A percentile compares a stretch with the other conserved stretches of the same genome.
Conservation (phyloP, 2,888 invertebrate genomes). For the Chaetogeoica ovagalla region DNA sequence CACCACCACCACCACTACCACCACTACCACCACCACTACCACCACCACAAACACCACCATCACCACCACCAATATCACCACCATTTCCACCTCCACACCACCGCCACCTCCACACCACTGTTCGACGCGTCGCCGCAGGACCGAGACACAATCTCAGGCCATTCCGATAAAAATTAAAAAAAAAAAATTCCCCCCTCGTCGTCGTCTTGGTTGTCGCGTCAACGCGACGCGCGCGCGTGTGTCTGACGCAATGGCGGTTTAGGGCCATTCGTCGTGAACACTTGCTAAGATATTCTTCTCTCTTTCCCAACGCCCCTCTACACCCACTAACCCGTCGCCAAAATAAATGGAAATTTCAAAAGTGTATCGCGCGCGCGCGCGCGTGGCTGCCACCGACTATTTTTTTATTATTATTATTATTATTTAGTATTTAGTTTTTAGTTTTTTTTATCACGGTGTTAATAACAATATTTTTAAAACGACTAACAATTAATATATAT, state of each 20-base stretch:
- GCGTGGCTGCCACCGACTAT: slow-evolving; percentile 13
- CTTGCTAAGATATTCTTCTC: too few species aligned
- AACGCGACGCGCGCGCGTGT: too few species aligned
- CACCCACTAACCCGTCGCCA: neutral
- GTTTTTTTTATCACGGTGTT: too few species aligned
- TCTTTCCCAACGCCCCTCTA: neutral
- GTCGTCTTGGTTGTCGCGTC: too few species aligned
- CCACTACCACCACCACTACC: neutral
- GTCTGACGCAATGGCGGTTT: too few species aligned
- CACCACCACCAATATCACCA: neutral
- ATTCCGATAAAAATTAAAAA: slow-evolving; percentile 3
- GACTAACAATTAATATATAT: too few species aligned
- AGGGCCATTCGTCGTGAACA: too few species aligned
- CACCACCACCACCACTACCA: neutral
- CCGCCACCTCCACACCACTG: neutral
- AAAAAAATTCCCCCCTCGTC: neutral
- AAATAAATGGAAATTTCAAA: too few species aligned
- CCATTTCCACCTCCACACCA: neutral
- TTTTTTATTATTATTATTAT: too few species aligned
- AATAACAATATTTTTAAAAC: too few species aligned
- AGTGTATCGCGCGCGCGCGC: neutral
- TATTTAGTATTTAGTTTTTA: neutral
- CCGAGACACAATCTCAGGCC: too few species aligned
- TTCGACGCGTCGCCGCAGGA: slow-evolving; percentile 16
- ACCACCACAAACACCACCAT: neutral